phyloP scores from a whole-genome alignment of 1,140 invertebrate genomes.

The Tetragnatha versicolor region DNA sequence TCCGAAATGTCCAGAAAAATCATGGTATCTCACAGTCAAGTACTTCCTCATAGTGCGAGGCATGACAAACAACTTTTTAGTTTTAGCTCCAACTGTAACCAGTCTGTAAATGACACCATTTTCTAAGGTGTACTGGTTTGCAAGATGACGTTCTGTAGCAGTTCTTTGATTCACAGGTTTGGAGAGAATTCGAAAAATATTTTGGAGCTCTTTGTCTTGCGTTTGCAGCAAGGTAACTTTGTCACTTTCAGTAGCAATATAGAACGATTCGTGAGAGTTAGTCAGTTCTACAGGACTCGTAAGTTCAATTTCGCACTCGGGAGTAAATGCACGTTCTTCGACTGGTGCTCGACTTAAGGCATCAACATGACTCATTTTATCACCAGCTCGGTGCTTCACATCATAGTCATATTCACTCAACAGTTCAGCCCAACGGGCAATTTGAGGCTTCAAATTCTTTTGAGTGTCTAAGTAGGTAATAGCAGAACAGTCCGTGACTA shows the following conservation, averaged over 20 bases:
- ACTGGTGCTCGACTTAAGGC: not conserved
- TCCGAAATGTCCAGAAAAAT: not conserved
- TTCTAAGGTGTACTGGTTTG: not conserved
- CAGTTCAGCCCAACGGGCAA: conserved; percentile 1
- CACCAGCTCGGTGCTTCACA: not conserved
- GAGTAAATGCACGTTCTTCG: not conserved
- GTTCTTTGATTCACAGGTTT: not conserved
- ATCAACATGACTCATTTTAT: conserved; percentile 7
- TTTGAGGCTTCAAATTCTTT: not conserved
- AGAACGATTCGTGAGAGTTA: not conserved
- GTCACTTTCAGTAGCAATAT: not conserved
- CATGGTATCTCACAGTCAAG: not conserved
- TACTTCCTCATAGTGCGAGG: not conserved
- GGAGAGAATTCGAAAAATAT: not conserved
- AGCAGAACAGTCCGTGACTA: conserved; percentile 33
- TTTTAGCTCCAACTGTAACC: not conserved
- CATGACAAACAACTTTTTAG: not conserved
- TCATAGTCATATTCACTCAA: conserved; percentile 31
- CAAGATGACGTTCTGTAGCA: not conserved
- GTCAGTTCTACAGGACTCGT: not conserved
- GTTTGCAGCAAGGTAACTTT: not conserved
- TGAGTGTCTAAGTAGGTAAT: not conserved
- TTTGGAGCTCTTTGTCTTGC: not conserved
- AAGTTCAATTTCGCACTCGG: not conserved
- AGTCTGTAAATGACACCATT: not conserved